phyloP scores from a whole-genome alignment of 2,888 invertebrate genomes.

The Venustoraphidia nigricollis region DNA sequence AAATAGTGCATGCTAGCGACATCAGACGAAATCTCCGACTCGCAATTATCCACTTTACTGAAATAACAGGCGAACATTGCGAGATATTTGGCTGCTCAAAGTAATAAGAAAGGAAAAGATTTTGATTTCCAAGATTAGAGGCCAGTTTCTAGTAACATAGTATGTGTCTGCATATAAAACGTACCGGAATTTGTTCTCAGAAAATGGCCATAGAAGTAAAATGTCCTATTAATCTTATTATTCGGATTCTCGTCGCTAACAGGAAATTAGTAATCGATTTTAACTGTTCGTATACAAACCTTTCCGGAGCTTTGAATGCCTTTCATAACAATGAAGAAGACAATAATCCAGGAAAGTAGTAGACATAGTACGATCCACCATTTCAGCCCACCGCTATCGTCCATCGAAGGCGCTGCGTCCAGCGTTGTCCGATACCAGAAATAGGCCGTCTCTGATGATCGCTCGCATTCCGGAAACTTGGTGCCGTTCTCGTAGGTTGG shows the following conservation, averaged over 20 bases:
- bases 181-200: too few relatives aligned
- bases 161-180: too few relatives aligned
- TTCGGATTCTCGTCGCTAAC: neutral
- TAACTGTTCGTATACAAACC: slow-evolving; percentile 30
- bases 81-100: too few relatives aligned
- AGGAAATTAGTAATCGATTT: neutral
- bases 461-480: slow-evolving; percentile 56
- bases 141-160: too few relatives aligned
- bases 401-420: slow-evolving; percentile 75
- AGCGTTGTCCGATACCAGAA: slow-evolving; percentile 86
- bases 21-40: too few relatives aligned
- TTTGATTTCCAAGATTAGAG: too few relatives aligned
- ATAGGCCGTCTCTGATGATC: slow-evolving; percentile 77
- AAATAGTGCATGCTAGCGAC: too few relatives aligned
- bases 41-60: too few relatives aligned
- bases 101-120: too few relatives aligned
- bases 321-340: slow-evolving; percentile 92
- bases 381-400: slow-evolving; percentile 67
- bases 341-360: slow-evolving; percentile 74
- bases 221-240: too few relatives aligned
- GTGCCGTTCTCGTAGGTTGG: slow-evolving; percentile 50
- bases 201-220: too few relatives aligned
- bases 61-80: too few relatives aligned
- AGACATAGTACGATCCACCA: slow-evolving; percentile 90
- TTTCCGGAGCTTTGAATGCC: slow-evolving; percentile 94